Base-by-base conservation (phyloP, 2,888 invertebrate species). In the Eretmocerus hayati region DNA sequence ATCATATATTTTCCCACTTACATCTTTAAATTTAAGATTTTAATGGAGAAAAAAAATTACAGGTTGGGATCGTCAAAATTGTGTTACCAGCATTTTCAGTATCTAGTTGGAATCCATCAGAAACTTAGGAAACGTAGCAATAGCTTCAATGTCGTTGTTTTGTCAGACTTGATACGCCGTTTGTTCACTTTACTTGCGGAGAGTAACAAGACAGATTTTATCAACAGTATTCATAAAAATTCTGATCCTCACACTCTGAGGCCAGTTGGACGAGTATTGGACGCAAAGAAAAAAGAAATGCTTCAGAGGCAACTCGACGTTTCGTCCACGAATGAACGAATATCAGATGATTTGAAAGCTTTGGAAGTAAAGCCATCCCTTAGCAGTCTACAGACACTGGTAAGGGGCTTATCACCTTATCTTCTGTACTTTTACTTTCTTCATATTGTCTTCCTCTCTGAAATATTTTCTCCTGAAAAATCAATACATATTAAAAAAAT, bases 21-120 rank as follows among this genome's bases (percentile, higher is more conserved):
- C 46, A 9, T 19, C 36, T 26, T 36, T 37, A 16, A 30, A 31
- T 40, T 31, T 32, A 9, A 30, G n/a, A 16, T 19, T 15, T 16
- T 16, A 16, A 23, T 13, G 4, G 37, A 36, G 31, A 15, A 2
- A 44, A 6, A 3, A 13, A 26, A 22, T 42, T 60, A 35, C 43
- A 69, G 68, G 43, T 50, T 64, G 13, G 58, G 62, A 19, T 57
- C 66, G 8, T 48, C 62, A 3, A 57, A 66, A 22, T 46, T 67
- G 20, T 62, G 65, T 44, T 58, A 55, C 36, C 53, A 52, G 33
- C 65, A 66, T 16, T 52, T 70, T 6, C 61, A 59, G 38, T 62
- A 62, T 45, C 56, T 71, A 11, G 54, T 66, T 23, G 56, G 55
- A 42, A 48, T 64, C 8, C 63, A 67, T 19, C 52, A 59, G 6